Base-by-base conservation (phyloP, 1,140 invertebrate species). In the Bradynema listronoti region DNA sequence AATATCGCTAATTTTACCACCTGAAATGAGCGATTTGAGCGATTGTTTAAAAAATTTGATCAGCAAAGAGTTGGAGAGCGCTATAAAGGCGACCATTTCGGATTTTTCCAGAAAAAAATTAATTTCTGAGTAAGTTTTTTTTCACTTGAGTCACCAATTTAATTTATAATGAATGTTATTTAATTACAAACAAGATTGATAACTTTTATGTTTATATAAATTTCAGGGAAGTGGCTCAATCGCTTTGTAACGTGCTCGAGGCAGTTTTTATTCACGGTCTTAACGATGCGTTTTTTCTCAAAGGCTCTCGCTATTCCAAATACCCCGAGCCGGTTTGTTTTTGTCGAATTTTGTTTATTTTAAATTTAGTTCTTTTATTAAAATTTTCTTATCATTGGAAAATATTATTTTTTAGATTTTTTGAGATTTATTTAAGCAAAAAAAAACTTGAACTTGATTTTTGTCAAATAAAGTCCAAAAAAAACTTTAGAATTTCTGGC, bases 221-320 rank as follows among this genome's bases (percentile, higher is more conserved):
- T 61, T 69, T 51, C 45, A 72, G 70, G 52, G 70, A 73, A 5
- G 52, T 61, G 1, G 57, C 62, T 4, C 68, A 74, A 45, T 49
- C 66, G 1, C n/a, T 64, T 3, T 64, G 69, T 46, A 73, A 72
- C 29, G 64, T 73, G 5, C 51, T 72, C 22, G 70, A 72, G 55
- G 66, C 72, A 0, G 58, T 77, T 3, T 77, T 77, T 36, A 73
- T 76, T 51, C 73, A 77, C 46, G 74, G 74, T 1, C 54, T 77
- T n/a, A 50, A 61, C n/a, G 74, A 77, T 57, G 69, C 73, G 0
- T 77, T 78, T 50, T 77, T 78, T 41, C 36, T 77, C 0, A 77
- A 72, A 53, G 66, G 66, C 14, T 70, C 70, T 11, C 36, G 74
- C 29, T 68, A 76, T 58, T 65, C 65, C 16, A 78, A 75, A 50